Percentiles rank a stretch among this genome's conserved stretches.
These are phyloP conservation scores for Anastatus disparis DNA, from an alignment of 1,140 invertebrate species.

Conservation along the genomic window DNA sequence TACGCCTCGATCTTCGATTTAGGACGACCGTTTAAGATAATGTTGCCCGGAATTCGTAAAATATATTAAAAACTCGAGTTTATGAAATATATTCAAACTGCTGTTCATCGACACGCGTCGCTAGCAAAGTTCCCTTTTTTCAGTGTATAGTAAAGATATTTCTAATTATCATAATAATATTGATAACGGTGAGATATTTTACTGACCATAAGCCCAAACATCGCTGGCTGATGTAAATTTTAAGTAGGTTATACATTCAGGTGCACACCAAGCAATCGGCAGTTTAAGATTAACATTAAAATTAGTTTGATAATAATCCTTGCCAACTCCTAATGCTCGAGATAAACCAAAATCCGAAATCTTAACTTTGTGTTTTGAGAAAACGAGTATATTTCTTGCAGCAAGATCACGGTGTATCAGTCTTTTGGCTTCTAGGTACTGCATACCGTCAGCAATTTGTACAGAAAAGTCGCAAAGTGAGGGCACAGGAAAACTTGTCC, in stretches of 20 bases:
- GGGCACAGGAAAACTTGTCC: conserved; percentile 88
- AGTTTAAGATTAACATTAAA: conserved; percentile 98
- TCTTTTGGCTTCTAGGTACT: conserved; percentile 92
- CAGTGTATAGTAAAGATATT: too few species aligned
- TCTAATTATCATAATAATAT: too few species aligned
- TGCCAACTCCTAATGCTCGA: conserved; percentile 93
- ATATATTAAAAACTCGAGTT: too few species aligned
- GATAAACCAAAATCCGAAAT: conserved; percentile 98
- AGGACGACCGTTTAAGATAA: too few species aligned
- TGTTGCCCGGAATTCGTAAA: too few species aligned
- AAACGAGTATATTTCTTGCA: conserved; percentile 94
- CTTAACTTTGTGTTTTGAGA: conserved; percentile 96
- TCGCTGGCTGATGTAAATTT: conserved; percentile 96
- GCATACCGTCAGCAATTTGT: conserved; percentile 97
- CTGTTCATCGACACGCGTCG: too few species aligned
- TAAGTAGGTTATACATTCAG: conserved; percentile 96
- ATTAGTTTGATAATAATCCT: conserved; percentile 99
- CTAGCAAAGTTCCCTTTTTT: too few species aligned
- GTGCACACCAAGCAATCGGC: conserved; percentile 98
- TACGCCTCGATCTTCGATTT: too few species aligned
- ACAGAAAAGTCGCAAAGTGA: conserved; percentile 91
- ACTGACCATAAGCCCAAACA: conserved; percentile 91
- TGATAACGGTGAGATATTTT: too few species aligned
- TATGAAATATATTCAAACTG: too few species aligned
- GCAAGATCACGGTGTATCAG: conserved; percentile 95